Base-by-base conservation (phyloP, 2,888 invertebrate species). In the Druceiella hillmani region DNA sequence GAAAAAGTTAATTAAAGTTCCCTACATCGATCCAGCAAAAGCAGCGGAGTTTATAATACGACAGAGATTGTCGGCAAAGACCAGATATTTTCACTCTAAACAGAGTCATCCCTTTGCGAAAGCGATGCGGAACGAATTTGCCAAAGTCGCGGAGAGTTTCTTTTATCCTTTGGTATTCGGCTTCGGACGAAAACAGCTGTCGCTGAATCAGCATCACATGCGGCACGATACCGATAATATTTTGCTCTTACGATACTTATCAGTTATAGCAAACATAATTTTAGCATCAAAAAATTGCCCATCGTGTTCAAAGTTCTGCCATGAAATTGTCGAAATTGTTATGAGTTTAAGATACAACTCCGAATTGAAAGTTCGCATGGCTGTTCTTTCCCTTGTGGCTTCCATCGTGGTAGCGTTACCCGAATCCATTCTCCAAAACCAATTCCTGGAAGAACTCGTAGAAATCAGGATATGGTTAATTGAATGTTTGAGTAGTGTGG, bases 111-210 rank as follows among this genome's bases (percentile, higher is more conserved):
- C 66, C 0, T 65, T 66, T 32, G 48, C 69, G 0, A 64, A 57
- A 49, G 66, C 64, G 1, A 72, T 62, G 17, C 57, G 62, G 1
- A 92, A 90, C 61, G 69, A 69, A 33, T 92, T 92, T 58, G 75
- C 83, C 0, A 62, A 76, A 1, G 80, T 86, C 0, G 86, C 84
- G 0, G 84, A 87, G 2, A 74, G 75, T 29, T 94, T 93, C 56
- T 91, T 93, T 63, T 93, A 87, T 55, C 87, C 90, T 0, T 58
- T 90, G 2, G 57, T 89, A 1, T 75, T 80, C 13, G 86, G 85
- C 0, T 79, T 79, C 45, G 78, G 78, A 0, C 67, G 68, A 22
- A 73, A 75, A 26, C 77, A 79, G 52, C 59, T 74, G 3, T 67
- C 69, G 2, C 61, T 75, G 2, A 68, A 71, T 44, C 68, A 74